Conservation (phyloP, 1,140 invertebrate species). For the Archegozetes longisetosus region DNA sequence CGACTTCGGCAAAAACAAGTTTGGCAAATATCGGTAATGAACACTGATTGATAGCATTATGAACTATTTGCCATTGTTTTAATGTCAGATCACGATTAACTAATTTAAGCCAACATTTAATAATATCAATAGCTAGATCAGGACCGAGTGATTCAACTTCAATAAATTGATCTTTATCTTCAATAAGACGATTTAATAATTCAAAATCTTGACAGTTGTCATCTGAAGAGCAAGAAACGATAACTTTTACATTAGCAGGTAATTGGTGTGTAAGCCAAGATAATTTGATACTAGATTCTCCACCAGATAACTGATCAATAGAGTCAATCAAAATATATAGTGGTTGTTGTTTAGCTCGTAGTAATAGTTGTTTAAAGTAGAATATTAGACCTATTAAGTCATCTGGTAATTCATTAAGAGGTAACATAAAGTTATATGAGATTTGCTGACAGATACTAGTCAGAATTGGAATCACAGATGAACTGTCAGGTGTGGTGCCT, state of each 20-base stretch:
- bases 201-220: constrained; percentile 70
- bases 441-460: constrained; percentile 90
- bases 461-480: constrained; percentile 77
- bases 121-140: constrained; percentile 79
- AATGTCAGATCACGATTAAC: constrained; percentile 69
- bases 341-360: constrained; percentile 64
- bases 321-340: constrained; percentile 76
- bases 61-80: constrained; percentile 85
- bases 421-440: constrained; percentile 71
- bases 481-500: constrained; percentile 91
- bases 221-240: constrained; percentile 74
- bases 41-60: constrained; percentile 74
- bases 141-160: constrained; percentile 63
- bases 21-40: constrained; percentile 95
- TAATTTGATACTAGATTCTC: constrained; percentile 73
- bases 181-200: constrained; percentile 70
- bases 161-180: constrained; percentile 76
- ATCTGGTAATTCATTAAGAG: constrained; percentile 83
- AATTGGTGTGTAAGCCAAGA: constrained; percentile 86
- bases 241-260: constrained; percentile 77
- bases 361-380: constrained; percentile 83
- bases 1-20: constrained; percentile 88
- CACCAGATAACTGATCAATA: constrained; percentile 86
- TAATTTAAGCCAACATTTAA: constrained; percentile 88
- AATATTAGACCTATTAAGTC: constrained; percentile 87